Evolutionary conservation across 2,797 vertebrate species (phyloP).

Genomic region (Liparis tanakae): DNA sequence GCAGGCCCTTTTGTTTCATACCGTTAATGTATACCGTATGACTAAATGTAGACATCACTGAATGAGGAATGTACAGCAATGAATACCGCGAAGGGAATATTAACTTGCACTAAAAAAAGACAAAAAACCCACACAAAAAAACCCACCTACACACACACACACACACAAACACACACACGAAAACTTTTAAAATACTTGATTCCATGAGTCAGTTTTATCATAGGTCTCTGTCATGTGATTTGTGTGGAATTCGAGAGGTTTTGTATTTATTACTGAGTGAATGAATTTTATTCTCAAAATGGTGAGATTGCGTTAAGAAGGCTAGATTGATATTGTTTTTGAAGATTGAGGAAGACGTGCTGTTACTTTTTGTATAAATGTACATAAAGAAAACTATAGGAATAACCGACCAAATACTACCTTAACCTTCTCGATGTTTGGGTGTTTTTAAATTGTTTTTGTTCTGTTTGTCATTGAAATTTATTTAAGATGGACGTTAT

Average conservation of each 20-base stretch:
- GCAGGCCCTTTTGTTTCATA: slow-evolving; percentile 94
- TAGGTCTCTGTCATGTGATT: slow-evolving; percentile 89
- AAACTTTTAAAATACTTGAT: slow-evolving; percentile 99
- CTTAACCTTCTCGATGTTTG: slow-evolving; percentile 94
- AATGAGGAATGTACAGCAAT: slow-evolving; percentile 99
- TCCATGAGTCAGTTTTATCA: slow-evolving; percentile 99
- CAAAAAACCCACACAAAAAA: slow-evolving; percentile 37
- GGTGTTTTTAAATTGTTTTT: slow-evolving; percentile 88
- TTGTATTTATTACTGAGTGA: slow-evolving; percentile 99
- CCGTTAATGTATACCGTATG: slow-evolving; percentile 82
- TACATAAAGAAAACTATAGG: slow-evolving; percentile 98
- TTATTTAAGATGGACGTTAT: slow-evolving; percentile 91
- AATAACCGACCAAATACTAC: slow-evolving; percentile 99
- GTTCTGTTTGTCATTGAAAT: slow-evolving; percentile 81
- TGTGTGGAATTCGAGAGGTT: slow-evolving; percentile 99
- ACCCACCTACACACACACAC: slow-evolving; percentile 51
- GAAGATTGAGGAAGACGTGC: slow-evolving; percentile 96
- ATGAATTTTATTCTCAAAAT: slow-evolving; percentile 90
- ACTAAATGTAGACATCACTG: slow-evolving; percentile 99
- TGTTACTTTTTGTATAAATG: slow-evolving; percentile 99
- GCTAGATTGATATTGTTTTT: slow-evolving; percentile 96
- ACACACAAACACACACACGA: slow-evolving; percentile 54
- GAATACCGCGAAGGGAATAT: slow-evolving; percentile 99
- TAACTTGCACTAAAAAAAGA: slow-evolving; percentile 98
- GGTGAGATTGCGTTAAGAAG: slow-evolving; percentile 89